Conservation (phyloP, 2,797 vertebrate genomes). For the Trematomus bernacchii region DNA sequence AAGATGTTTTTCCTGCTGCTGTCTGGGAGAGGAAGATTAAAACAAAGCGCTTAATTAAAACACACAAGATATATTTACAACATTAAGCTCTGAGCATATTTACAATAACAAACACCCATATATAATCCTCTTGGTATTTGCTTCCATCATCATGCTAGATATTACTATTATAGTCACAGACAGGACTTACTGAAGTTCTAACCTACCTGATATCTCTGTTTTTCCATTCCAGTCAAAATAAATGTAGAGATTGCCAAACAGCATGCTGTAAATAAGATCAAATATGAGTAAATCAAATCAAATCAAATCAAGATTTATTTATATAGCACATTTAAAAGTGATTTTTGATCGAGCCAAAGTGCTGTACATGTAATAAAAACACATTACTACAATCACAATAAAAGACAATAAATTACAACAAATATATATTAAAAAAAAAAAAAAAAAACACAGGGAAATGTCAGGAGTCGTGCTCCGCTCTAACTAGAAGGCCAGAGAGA, state of each 20-base stretch:
- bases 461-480: no score
- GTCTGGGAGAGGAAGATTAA: slow-evolving; percentile 71
- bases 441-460: no score
- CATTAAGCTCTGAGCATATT: slow-evolving; percentile 22
- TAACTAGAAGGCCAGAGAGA: no score
- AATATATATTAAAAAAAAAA: no score
- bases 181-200: slow-evolving; percentile 4
- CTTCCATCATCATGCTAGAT: slow-evolving; percentile 21
- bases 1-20: slow-evolving; percentile 84
- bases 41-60: slow-evolving; percentile 54
- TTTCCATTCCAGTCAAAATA: slow-evolving; percentile 88
- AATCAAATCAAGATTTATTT: no score
- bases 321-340: no score
- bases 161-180: slow-evolving; percentile 1
- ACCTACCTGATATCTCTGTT: slow-evolving; percentile 84
- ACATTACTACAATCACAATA: no score
- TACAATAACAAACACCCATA: slow-evolving; percentile 16
- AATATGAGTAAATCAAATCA: no score
- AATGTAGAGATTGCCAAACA: slow-evolving; percentile 90
- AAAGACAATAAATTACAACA: no score
- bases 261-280: slow-evolving; percentile 82
- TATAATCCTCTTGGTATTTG: slow-evolving; percentile 40
- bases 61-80: slow-evolving; percentile 28
- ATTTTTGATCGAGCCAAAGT: no score
- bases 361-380: no score